phyloP scores from a whole-genome alignment of 2,113 vertebrate species.

The Suncus etruscus region DNA sequence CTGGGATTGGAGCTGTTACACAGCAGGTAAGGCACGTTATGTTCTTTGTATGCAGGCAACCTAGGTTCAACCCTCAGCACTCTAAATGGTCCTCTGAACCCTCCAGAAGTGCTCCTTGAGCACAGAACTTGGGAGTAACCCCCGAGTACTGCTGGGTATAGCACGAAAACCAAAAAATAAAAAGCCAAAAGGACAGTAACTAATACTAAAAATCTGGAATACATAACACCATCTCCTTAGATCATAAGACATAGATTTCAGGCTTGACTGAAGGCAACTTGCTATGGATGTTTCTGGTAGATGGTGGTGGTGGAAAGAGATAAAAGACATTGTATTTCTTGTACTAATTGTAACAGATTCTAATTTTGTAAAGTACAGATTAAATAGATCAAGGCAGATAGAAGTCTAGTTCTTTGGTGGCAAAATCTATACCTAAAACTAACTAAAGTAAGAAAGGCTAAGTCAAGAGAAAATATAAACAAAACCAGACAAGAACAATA shows the following conservation, averaged over 20 bases:
- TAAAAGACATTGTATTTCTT: conserved; percentile 50
- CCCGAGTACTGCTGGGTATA: too few relatives aligned
- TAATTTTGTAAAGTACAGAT: not conserved
- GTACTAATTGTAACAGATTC: conserved; percentile 31
- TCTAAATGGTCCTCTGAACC: too few relatives aligned
- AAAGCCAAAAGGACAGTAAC: not conserved
- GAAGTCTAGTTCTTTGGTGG: conserved; percentile 23
- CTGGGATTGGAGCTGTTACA: too few relatives aligned
- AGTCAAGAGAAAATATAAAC: conserved; percentile 50
- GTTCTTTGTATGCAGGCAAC: too few relatives aligned
- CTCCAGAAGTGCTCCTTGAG: too few relatives aligned
- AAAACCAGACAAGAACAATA: conserved; percentile 1
- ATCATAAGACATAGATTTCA: not conserved
- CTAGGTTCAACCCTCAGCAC: too few relatives aligned
- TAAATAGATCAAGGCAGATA: conserved; percentile 37
- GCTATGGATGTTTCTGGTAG: not conserved
- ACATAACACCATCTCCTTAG: not conserved
- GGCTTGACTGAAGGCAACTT: conserved; percentile 27
- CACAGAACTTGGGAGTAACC: too few relatives aligned
- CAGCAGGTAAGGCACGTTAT: too few relatives aligned
- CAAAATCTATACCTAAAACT: conserved; percentile 27
- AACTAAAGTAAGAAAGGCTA: not conserved
- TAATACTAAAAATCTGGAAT: conserved; percentile 19
- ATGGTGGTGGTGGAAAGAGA: not conserved
- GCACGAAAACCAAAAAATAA: too few relatives aligned